These are phyloP conservation scores for Mythimna ferrago DNA, from an alignment of 2,888 invertebrate genomes.

Conservation along the genomic window DNA sequence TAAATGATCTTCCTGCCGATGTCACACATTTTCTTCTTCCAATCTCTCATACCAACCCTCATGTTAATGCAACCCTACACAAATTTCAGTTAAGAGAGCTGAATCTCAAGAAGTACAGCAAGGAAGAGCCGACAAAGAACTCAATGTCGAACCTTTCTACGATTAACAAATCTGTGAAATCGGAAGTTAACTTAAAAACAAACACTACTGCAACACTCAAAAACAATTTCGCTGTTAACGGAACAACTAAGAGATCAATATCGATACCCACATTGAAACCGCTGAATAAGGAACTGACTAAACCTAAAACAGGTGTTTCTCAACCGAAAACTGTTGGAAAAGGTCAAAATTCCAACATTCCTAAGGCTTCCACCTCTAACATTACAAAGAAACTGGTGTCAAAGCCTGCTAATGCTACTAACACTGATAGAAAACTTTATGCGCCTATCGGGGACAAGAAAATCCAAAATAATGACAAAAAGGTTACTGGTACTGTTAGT, in stretches of 20 bases:
- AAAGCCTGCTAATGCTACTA: constrained; percentile 15
- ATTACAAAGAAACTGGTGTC: constrained; percentile 21
- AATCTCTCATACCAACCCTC: no score
- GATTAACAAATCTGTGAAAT: constrained; percentile 57
- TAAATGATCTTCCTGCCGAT: no score
- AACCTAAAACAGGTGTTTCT: constrained; percentile 47
- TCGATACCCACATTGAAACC: constrained; percentile 61
- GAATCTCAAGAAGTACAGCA: constrained; percentile 82
- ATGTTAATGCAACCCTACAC: neutral
- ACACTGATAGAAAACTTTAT: constrained; percentile 33
- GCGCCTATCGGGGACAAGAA: constrained; percentile 22
- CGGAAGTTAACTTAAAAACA: constrained; percentile 48
- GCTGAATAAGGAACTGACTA: constrained; percentile 35
- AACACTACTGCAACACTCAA: constrained; percentile 55
- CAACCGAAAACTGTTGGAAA: constrained; percentile 24
- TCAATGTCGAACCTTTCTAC: constrained; percentile 46
- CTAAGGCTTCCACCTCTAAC: constrained; percentile 33
- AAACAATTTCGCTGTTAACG: constrained; percentile 68
- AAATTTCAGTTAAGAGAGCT: constrained; percentile 79
- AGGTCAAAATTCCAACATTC: constrained; percentile 22
- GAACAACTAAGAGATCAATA: constrained; percentile 65
- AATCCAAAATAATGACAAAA: constrained; percentile 5
- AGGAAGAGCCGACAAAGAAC: constrained; percentile 55
- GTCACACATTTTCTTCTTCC: no score
- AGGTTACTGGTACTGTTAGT: constrained; percentile 6